Evolutionary conservation across 2,113 vertebrate species (phyloP).

Genomic region (cattle (Bos taurus)): DNA sequence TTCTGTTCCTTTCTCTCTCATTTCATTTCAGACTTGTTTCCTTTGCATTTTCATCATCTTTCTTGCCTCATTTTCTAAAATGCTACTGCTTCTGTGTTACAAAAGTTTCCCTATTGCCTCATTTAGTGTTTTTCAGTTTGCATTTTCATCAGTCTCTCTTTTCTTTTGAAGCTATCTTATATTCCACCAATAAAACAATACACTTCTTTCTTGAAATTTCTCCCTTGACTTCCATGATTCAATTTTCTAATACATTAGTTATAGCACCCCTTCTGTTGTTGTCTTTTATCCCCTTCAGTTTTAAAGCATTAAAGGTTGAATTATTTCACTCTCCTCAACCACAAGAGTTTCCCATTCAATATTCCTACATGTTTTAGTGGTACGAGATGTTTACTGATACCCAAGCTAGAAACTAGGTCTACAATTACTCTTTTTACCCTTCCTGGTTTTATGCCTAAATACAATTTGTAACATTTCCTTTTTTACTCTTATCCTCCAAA

Average conservation of each 20-base stretch:
- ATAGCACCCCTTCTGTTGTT: neutral
- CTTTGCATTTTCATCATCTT: neutral
- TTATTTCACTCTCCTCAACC: neutral
- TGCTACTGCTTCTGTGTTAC: neutral
- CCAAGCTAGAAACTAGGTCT: no score
- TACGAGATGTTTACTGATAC: neutral
- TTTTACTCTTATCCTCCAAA: neutral
- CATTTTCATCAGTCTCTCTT: neutral
- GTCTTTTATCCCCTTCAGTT: neutral
- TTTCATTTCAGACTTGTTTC: neutral
- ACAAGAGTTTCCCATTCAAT: neutral
- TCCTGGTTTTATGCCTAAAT: neutral
- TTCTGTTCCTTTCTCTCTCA: neutral
- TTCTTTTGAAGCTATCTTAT: neutral
- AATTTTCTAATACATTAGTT: neutral
- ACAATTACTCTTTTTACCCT: neutral
- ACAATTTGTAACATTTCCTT: neutral
- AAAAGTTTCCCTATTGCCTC: neutral
- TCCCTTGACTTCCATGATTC: neutral
- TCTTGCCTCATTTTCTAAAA: neutral
- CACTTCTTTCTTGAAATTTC: neutral
- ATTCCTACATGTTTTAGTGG: neutral
- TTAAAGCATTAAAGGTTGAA: neutral
- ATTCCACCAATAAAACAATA: neutral
- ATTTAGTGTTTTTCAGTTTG: neutral